These are phyloP conservation scores for Cataglyphis rosenhaueri DNA, from an alignment of 2,888 invertebrate genomes.

Conservation along the genomic window DNA sequence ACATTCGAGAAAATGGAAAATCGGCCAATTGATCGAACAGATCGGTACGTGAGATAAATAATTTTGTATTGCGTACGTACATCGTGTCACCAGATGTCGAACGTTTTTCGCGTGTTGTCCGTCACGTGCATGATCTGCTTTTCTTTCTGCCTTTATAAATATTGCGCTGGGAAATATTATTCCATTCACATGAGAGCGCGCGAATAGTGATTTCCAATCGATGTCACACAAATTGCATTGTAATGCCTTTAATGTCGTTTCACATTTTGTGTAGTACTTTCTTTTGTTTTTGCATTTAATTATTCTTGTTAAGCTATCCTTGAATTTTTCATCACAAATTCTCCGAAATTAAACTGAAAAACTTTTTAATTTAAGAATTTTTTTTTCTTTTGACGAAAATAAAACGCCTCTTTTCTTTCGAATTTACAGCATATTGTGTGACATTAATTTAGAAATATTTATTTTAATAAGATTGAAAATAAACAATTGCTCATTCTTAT, in stretches of 20 bases:
- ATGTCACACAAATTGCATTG: constrained; percentile 34
- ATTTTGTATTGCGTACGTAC: constrained; percentile 21
- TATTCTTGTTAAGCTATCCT: constrained; percentile 2
- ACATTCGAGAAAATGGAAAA: constrained; percentile 35
- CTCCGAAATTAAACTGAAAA: constrained; percentile 5
- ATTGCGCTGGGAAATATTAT: constrained; percentile 37
- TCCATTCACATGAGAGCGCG: neutral
- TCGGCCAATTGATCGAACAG: constrained; percentile 33
- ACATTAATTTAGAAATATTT: constrained; percentile 14
- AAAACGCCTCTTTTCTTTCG: neutral
- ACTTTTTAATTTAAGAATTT: constrained; percentile 7
- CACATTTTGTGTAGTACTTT: constrained; percentile 26
- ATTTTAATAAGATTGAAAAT: neutral
- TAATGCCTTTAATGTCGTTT: constrained; percentile 25
- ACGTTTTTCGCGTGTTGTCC: constrained; percentile 14
- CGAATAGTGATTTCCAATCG: constrained; percentile 34
- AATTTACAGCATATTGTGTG: neutral
- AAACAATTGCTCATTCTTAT: constrained; percentile 27
- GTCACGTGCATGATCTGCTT: constrained; percentile 28
- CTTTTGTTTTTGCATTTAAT: constrained; percentile 24
- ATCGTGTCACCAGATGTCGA: constrained; percentile 33
- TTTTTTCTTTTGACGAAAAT: constrained; percentile 1
- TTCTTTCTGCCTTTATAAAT: constrained; percentile 39
- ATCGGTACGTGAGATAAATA: constrained; percentile 34
- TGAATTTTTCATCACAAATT: neutral